Evolutionary conservation across 2,113 vertebrate genomes (phyloP), one percentile per base, ranked within the genome.

Genomic region (Myotis yumanensis): DNA sequence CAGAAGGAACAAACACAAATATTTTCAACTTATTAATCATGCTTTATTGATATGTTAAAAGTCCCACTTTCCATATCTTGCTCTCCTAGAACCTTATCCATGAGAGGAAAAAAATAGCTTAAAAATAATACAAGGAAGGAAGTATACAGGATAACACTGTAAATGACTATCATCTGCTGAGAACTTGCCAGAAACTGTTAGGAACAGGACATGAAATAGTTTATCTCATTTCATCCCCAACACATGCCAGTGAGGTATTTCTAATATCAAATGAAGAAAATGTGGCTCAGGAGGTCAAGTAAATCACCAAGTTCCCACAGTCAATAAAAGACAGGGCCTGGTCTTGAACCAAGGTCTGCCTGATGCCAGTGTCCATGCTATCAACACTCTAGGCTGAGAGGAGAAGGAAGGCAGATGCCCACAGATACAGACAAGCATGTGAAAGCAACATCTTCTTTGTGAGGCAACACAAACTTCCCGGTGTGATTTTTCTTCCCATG

Each of bases 1-100:
- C 62, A 94, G 68, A 81, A 72, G 43, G 15, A 94, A 94, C 71
- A 86, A 91, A 80, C 51, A 82, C 51, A 77, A 71, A 81, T 28
- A 57, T 28, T 71, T 51, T 51, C 64, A 59, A 71, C 4, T 20
- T 46, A 32, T 11, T 54, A 62, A n/a, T 30, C 35, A 52, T 80
- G 25, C 43, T 35, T 76, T 64, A 51, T 40, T 64, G 20, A 52
- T 68, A 51, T 46, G 8, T 43, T 73, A 85, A 62, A 57, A 37
- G 9, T 35, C 17, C 43, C 35, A 71, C 25, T 52, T 76, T 46
- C 72, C 32, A 86, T 10, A 48, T 85, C 72, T 86, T 94, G 15
- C 22, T 82, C 59, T 54, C 43, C 43, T 71, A 59, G 48, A 54
- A 22, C 43, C 12, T 86, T 82, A 72, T 57, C 72, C 25, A 40